These are phyloP conservation scores for Channa maculata DNA, from an alignment of 2,113 vertebrate species.

Conservation along the genomic window DNA sequence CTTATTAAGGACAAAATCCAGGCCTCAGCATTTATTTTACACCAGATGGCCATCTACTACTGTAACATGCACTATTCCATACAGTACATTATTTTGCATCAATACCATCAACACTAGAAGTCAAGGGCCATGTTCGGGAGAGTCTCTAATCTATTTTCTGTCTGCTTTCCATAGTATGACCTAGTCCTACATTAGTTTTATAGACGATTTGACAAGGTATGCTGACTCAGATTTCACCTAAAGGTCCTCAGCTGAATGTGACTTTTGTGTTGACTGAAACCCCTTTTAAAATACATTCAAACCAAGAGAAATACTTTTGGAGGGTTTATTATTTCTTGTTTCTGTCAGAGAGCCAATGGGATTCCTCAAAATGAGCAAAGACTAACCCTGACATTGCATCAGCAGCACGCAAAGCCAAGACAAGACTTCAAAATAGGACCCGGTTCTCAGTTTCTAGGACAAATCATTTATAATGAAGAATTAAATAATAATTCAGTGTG, in stretches of 20 bases:
- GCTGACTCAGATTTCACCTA: slow-evolving; percentile 31
- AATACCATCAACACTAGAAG: slow-evolving; percentile 21
- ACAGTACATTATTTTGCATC: slow-evolving; percentile 24
- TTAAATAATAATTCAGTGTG: not conserved
- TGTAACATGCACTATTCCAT: slow-evolving; percentile 8
- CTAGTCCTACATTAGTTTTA: slow-evolving; percentile 22
- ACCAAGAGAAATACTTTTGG: not conserved
- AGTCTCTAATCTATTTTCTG: slow-evolving; percentile 34
- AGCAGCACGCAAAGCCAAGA: not conserved
- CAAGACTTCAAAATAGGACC: not conserved
- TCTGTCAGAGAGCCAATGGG: slow-evolving; percentile 7
- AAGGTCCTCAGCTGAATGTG: slow-evolving; percentile 18
- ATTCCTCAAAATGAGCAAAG: slow-evolving; percentile 32
- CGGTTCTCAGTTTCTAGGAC: not conserved
- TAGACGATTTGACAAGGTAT: not conserved
- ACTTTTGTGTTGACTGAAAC: slow-evolving; percentile 11
- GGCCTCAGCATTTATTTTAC: slow-evolving; percentile 37
- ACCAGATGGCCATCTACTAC: slow-evolving; percentile 1
- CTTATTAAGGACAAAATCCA: slow-evolving; percentile 30
- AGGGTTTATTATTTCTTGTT: not conserved
- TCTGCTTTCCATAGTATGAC: slow-evolving; percentile 6
- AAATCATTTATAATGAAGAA: slow-evolving; percentile 1
- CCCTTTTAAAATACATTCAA: not conserved
- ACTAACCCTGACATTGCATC: slow-evolving; percentile 25
- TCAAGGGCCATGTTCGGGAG: not conserved